A percentile compares a stretch with the other conserved stretches of the same genome.
phyloP scores from a whole-genome alignment of 2,888 invertebrate genomes.

The Drosophila eohydei region DNA sequence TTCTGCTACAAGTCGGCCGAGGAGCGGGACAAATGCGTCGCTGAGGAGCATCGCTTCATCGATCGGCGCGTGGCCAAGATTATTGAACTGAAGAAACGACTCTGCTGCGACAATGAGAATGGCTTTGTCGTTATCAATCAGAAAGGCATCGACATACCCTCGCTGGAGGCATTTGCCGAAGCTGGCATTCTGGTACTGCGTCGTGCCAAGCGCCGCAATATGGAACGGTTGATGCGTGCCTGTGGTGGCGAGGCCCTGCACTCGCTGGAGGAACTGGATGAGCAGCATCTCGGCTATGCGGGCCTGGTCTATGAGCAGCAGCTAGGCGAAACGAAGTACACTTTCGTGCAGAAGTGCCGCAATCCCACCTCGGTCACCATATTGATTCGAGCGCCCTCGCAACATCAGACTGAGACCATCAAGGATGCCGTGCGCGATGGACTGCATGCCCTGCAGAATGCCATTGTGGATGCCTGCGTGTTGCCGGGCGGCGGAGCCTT shows the following conservation, averaged over 20 bases:
- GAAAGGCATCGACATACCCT: constrained; percentile 98
- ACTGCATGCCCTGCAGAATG: constrained; percentile 96
- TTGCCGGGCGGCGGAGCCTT: constrained; percentile 99
- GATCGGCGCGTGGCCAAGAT: constrained; percentile 95
- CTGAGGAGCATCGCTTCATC: constrained; percentile 97
- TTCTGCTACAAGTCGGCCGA: constrained; percentile 99
- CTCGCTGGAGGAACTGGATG: constrained; percentile 95
- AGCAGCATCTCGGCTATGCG: constrained; percentile 95
- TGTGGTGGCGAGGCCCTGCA: constrained; percentile 98
- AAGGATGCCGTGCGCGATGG: constrained; percentile 99
- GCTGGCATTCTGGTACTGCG: constrained; percentile 97
- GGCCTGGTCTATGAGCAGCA: constrained; percentile 98
- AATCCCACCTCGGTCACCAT: constrained; percentile 98
- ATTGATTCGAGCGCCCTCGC: constrained; percentile 97
- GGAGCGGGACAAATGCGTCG: constrained; percentile 96
- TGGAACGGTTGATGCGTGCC: constrained; percentile 97
- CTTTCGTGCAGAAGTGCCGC: constrained; percentile 98
- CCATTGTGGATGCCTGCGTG: constrained; percentile 95
- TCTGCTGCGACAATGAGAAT: constrained; percentile 95
- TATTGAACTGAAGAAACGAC: constrained; percentile 95
- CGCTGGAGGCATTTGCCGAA: constrained; percentile 96
- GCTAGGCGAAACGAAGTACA: constrained; percentile 98
- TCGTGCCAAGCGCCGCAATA: constrained; percentile 98
- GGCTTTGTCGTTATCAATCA: constrained; percentile 98
- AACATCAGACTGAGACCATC: constrained; percentile 95